Evolutionary conservation across 2,797 vertebrate species (phyloP).

Genomic region (Euthynnus affinis): DNA sequence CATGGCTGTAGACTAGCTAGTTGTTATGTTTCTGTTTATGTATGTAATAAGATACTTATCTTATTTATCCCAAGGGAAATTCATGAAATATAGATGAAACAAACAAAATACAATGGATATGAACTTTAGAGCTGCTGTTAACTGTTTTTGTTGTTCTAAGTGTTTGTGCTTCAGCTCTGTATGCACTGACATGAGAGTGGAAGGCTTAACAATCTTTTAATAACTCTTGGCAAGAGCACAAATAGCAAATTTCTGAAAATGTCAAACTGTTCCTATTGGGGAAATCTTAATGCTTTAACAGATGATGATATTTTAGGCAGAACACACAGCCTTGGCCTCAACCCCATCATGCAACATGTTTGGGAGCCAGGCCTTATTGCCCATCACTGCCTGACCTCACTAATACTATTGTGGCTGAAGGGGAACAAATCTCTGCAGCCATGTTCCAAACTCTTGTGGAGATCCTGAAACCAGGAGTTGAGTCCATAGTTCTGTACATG

Average conservation of each 20-base stretch:
- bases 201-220: not conserved
- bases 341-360: not conserved
- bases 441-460: not conserved
- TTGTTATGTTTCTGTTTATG: too few species aligned
- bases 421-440: constrained; percentile 1
- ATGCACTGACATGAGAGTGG: not conserved
- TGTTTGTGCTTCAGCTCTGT: not conserved
- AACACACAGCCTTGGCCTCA: not conserved
- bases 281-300: not conserved
- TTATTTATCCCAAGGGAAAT: too few species aligned
- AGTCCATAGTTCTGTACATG: not conserved
- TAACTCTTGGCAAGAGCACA: not conserved
- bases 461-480: not conserved
- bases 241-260: not conserved
- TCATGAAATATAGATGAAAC: too few species aligned
- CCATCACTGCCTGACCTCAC: not conserved
- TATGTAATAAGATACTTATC: too few species aligned
- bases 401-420: not conserved
- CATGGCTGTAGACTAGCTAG: not conserved
- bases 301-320: not conserved
- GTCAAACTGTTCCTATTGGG: too few species aligned
- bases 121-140: not conserved
- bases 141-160: not conserved
- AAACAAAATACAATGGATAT: not conserved
- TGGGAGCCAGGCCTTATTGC: not conserved